phyloP scores from a whole-genome alignment of 2,888 invertebrate genomes.

The Tetragnatha montana region DNA sequence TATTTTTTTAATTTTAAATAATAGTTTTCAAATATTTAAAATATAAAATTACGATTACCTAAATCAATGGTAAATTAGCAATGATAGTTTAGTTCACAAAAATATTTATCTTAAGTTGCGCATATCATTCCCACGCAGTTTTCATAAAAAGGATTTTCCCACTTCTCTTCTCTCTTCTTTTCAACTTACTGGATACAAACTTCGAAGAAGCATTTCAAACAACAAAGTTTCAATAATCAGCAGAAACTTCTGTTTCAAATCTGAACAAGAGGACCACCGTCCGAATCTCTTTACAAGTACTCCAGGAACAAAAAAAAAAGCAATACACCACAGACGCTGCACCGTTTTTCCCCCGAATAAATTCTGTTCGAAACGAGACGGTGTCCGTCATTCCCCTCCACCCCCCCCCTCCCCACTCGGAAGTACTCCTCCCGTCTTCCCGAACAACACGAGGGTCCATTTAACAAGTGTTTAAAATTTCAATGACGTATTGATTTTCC shows the following conservation, averaged over 20 bases:
- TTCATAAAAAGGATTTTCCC: no score
- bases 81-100: no score
- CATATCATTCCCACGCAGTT: no score
- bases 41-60: no score
- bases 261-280: background rate
- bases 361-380: background rate
- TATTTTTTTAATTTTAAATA: no score
- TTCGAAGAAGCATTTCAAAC: background rate
- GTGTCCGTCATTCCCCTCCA: slow-evolving; percentile 33
- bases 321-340: background rate
- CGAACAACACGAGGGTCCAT: slow-evolving; percentile 64
- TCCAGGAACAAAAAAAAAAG: background rate
- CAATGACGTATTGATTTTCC: slow-evolving; percentile 69
- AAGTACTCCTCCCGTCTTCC: slow-evolving; percentile 32
- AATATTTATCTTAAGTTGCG: no score
- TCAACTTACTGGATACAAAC: no score
- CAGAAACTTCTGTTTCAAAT: background rate
- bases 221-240: background rate
- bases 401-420: slow-evolving; percentile 25
- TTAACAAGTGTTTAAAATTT: slow-evolving; percentile 72
- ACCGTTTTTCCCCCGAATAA: background rate
- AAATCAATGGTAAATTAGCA: no score
- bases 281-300: background rate
- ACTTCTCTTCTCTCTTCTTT: no score
- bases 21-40: no score